Evolutionary conservation across 2,797 vertebrate species (phyloP).

Genomic region (Smutsia temminckii): DNA sequence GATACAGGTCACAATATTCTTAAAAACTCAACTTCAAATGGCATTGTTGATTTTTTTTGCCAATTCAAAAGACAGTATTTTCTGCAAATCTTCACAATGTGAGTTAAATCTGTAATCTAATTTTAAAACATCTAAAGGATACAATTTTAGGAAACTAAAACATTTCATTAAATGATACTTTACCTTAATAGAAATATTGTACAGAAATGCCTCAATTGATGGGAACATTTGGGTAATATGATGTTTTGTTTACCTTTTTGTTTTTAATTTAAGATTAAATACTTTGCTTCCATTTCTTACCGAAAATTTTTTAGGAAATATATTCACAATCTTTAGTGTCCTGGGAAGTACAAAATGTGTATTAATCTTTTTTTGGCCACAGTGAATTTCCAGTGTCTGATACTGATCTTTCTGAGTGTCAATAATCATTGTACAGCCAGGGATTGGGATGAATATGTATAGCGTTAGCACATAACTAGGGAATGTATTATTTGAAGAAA

Average conservation of each 20-base stretch:
- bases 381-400: conserved; percentile 40
- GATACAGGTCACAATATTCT: conserved; percentile 23
- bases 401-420: conserved; percentile 60
- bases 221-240: not conserved
- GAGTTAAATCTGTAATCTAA: conserved; percentile 73
- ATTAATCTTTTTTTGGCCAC: conserved; percentile 58
- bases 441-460: conserved; percentile 38
- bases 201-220: not conserved
- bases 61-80: conserved; percentile 75
- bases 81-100: conserved; percentile 74
- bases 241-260: conserved; percentile 29
- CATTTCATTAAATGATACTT: conserved; percentile 65
- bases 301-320: conserved; percentile 52
- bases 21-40: conserved; percentile 73
- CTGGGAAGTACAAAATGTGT: conserved; percentile 1
- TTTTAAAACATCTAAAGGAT: conserved; percentile 67
- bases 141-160: conserved; percentile 72
- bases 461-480: conserved; percentile 24
- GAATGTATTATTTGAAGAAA: conserved; percentile 54
- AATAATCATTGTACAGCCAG: conserved; percentile 29
- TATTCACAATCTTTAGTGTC: conserved; percentile 47
- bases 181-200: not conserved
- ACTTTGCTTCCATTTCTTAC: conserved; percentile 48
- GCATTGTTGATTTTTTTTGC: conserved; percentile 76
- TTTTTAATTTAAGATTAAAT: conserved; percentile 49